phyloP scores from a whole-genome alignment of 2,113 vertebrate species.

The Setophaga petechia region DNA sequence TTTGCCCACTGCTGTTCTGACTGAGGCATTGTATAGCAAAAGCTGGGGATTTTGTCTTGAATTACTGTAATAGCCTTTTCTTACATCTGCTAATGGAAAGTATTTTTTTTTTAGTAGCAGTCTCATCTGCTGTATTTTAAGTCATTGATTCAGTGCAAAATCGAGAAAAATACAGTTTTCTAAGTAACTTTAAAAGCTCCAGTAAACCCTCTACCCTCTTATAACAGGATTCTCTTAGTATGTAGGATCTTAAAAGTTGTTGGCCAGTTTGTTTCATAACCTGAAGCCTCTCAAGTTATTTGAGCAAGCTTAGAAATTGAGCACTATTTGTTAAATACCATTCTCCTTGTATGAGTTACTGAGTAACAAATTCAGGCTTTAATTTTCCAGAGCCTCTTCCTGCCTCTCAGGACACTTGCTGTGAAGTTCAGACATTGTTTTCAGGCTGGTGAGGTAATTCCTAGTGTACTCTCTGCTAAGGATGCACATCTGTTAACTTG shows the following conservation, averaged over 20 bases:
- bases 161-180: neutral
- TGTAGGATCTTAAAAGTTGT: neutral
- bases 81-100: neutral
- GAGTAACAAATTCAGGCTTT: neutral
- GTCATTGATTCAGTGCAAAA: neutral
- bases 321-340: fast-evolving
- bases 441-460: conserved; percentile 40
- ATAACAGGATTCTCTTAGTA: neutral
- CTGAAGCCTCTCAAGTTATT: neutral
- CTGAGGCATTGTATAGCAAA: neutral
- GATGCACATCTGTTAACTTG: conserved; percentile 43
- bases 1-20: neutral
- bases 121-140: neutral
- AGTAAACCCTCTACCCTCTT: neutral
- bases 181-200: neutral
- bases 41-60: neutral
- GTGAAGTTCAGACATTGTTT: conserved; percentile 48
- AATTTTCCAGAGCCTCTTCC: conserved; percentile 38
- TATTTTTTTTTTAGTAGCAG: neutral
- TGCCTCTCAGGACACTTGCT: conserved; percentile 4
- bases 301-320: neutral
- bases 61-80: neutral
- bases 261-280: neutral
- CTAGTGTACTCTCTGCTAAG: neutral
- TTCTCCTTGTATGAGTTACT: neutral